Conservation (phyloP, 2,888 invertebrate genomes). For the Desoria tigrina region DNA sequence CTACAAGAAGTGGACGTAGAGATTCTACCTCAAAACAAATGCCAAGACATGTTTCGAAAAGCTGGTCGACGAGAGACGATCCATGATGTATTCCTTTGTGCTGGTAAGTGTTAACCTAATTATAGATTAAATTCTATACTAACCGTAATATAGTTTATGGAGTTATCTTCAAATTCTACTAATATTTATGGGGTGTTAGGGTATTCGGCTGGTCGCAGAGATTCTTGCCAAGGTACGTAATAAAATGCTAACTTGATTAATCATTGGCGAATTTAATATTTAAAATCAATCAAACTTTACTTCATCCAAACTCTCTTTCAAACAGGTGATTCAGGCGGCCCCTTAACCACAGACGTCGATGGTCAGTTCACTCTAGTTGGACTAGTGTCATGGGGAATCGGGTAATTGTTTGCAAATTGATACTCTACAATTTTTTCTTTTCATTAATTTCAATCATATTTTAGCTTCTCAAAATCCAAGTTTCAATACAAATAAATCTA, state of each 20-base stretch:
- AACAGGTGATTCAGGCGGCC: conserved; percentile 62
- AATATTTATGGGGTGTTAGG: no score
- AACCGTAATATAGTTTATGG: no score
- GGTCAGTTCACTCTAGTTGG: conserved; percentile 84
- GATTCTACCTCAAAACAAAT: conserved; percentile 83
- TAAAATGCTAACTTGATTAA: neutral
- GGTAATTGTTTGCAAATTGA: conserved; percentile 55
- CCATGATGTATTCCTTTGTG: conserved; percentile 88
- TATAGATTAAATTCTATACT: neutral
- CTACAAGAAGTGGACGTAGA: conserved; percentile 64
- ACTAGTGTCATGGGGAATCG: conserved; percentile 88
- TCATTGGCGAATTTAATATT: neutral
- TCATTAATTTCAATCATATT: neutral
- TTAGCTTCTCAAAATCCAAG: no score
- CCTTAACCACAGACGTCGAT: conserved; percentile 80
- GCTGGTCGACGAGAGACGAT: conserved; percentile 89
- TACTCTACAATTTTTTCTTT: neutral
- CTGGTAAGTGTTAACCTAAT: conserved; percentile 59
- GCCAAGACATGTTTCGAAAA: conserved; percentile 88
- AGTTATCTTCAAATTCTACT: no score
- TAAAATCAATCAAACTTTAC: neutral
- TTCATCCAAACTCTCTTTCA: no score
- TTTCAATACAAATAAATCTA: no score
- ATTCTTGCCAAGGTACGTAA: conserved; percentile 63
- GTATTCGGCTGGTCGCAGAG: conserved; percentile 76